Base-by-base conservation (phyloP, 1,140 invertebrate genomes). In the Charaxes varanes region DNA sequence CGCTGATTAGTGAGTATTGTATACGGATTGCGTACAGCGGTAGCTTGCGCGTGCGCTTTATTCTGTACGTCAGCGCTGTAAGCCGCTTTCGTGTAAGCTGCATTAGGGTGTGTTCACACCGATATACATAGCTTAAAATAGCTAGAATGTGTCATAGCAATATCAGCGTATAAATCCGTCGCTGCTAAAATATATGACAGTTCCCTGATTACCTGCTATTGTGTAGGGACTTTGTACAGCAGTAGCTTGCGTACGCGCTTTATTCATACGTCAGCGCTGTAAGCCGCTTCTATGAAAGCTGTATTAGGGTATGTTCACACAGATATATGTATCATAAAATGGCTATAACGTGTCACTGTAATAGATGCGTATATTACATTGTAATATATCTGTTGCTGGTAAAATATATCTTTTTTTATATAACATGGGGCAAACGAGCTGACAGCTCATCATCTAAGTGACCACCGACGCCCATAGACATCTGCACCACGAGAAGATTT, bases 1-100 rank as follows among this genome's bases (percentile, higher is more conserved):
- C 34, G 53, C 44, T 67, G 61, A 67, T 67, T 67, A 60, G 47
- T 30, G 32, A 23, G 36, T 47, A 64, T 62, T 67, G 58, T 63
- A 43, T 45, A 37, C 15, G 32, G 48, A 40, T 41, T 48, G 56
- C 52, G 57, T 49, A 62, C 41, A 48, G 41, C 48, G 37, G 56
- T 61, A 62, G 59, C 48, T 26, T 44, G 47, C 38, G 41, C 48
- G 27, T 37, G 43, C 33, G 47, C 43, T 21, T 53, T 52, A 48
- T 51, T 52, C 34, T 26, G 31, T 40, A 16, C 18, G 45, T 44
- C 24, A 27, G 27, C 32, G 17, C 14, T 51, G 27, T 57, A 57
- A 57, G 43, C 61, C 27, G 60, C 50, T 53, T 56, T 49, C 51
- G 48, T 50, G 44, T 33, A 32, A 35, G 38, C 35, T 12, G 21